Evolutionary conservation across 2,888 invertebrate species (phyloP).

Genomic region (Troides oblongomaculatus): DNA sequence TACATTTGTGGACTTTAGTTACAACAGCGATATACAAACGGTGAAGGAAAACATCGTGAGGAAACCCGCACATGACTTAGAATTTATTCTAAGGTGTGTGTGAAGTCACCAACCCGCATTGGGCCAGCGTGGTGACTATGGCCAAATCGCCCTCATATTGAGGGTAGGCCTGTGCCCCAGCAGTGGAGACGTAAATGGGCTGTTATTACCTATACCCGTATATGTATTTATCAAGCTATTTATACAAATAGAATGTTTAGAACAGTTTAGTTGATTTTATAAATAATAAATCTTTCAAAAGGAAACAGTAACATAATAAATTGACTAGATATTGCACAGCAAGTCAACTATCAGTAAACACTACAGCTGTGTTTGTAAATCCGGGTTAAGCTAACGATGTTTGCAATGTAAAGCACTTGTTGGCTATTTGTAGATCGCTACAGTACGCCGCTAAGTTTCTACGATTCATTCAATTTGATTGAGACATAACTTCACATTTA

Average conservation of each 20-base stretch:
- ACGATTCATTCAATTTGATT: not conserved
- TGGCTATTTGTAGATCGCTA: not conserved
- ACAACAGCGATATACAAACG: too few relatives aligned
- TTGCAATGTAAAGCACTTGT: not conserved
- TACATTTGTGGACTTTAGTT: too few relatives aligned
- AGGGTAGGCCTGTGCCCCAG: too few relatives aligned
- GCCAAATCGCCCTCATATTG: too few relatives aligned
- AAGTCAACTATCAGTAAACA: not conserved
- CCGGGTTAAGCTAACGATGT: slow-evolving; percentile 4
- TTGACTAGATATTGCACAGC: not conserved
- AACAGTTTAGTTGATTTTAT: not conserved
- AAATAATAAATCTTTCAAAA: not conserved
- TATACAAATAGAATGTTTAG: too few relatives aligned
- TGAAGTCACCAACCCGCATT: too few relatives aligned
- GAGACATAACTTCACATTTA: not conserved
- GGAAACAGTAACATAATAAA: not conserved
- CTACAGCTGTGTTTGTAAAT: not conserved
- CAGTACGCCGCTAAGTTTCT: not conserved
- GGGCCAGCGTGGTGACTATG: too few relatives aligned
- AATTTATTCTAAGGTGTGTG: too few relatives aligned
- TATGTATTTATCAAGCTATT: not conserved
- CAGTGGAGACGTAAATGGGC: too few relatives aligned
- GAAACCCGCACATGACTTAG: too few relatives aligned
- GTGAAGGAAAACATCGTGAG: too few relatives aligned
- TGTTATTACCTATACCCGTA: not conserved